Evolutionary conservation across 2,888 invertebrate genomes (phyloP).

Genomic region (Priocnemis perturbator): DNA sequence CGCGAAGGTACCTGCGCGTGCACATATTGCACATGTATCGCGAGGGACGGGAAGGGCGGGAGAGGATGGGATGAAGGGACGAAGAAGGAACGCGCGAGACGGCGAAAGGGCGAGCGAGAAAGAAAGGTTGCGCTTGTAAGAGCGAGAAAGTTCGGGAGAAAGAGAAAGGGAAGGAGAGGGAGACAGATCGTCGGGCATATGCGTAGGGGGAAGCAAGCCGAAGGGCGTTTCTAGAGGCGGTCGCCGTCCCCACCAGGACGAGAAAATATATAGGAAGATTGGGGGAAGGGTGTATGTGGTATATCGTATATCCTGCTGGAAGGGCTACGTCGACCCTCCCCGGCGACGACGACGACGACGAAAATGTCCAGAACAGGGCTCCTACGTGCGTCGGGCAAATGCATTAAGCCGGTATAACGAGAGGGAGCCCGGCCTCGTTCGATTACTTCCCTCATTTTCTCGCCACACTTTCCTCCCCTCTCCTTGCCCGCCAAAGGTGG

Average conservation of each 20-base stretch:
- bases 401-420: slow-evolving; percentile 8
- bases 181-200: slow-evolving; percentile 28
- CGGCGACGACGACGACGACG: slow-evolving; percentile 25
- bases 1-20: slow-evolving; percentile 34
- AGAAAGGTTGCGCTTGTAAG: background rate
- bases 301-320: slow-evolving; percentile 43
- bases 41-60: background rate
- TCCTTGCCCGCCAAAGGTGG: no score
- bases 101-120: slow-evolving; percentile 8
- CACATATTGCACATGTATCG: slow-evolving; percentile 45
- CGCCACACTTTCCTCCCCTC: no score
- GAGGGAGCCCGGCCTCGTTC: background rate
- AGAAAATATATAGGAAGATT: slow-evolving; percentile 44
- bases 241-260: slow-evolving; percentile 67
- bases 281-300: slow-evolving; percentile 32
- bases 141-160: no score
- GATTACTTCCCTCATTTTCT: no score
- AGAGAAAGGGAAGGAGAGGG: no score
- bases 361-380: slow-evolving; percentile 41
- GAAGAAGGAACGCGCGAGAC: background rate
- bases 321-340: slow-evolving; percentile 44
- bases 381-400: slow-evolving; percentile 26
- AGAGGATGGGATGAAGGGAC: background rate
- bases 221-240: slow-evolving; percentile 76
- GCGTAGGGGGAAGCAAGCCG: slow-evolving; percentile 59